These are phyloP conservation scores for Nymphalis c-album DNA, from an alignment of 2,888 invertebrate genomes.

Conservation along the genomic window DNA sequence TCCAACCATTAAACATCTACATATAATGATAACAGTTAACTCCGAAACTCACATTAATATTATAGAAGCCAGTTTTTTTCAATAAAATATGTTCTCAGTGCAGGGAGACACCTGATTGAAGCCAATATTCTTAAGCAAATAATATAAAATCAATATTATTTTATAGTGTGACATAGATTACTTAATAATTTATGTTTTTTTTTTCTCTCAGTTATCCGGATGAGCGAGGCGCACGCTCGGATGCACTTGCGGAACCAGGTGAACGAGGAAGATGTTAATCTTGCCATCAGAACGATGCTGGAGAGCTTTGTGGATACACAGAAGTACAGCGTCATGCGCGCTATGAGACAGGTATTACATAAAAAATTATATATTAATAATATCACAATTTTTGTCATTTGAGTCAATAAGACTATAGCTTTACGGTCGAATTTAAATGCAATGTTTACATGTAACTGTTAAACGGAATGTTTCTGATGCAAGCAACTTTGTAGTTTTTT, in stretches of 20 bases:
- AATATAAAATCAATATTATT: no score
- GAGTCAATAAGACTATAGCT: no score
- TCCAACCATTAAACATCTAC: no score
- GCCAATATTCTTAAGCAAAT: no score
- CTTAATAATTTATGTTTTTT: neutral
- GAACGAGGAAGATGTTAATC: slow-evolving; percentile 96
- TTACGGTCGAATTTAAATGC: no score
- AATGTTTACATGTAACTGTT: no score
- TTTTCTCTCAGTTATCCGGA: slow-evolving; percentile 88
- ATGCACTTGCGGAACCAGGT: slow-evolving; percentile 96
- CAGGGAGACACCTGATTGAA: neutral
- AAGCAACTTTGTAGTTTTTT: no score
- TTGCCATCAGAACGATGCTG: slow-evolving; percentile 97
- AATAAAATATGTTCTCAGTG: neutral
- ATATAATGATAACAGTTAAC: no score
- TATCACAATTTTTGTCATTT: no score
- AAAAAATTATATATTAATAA: neutral
- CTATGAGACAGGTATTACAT: slow-evolving; percentile 89
- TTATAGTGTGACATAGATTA: neutral
- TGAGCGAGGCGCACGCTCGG: slow-evolving; percentile 98
- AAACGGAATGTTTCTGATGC: no score
- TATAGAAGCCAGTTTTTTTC: neutral
- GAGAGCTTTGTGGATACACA: slow-evolving; percentile 99
- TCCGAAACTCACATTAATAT: no score
- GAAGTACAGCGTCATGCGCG: slow-evolving; percentile 98